Evolutionary conservation across 2,888 invertebrate species (phyloP).

Genomic region (Cryptophagus acutangulus): DNA sequence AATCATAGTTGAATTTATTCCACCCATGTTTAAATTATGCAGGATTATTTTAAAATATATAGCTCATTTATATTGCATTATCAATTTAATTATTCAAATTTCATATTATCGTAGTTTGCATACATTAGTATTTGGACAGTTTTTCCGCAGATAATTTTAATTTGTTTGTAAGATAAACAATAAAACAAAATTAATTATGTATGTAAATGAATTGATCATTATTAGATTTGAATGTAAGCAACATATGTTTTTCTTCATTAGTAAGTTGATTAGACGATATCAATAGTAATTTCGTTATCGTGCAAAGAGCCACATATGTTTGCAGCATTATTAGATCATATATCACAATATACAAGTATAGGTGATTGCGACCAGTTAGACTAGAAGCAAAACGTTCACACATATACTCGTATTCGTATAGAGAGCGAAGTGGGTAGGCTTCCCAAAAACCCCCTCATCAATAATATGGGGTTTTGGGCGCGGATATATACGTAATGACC

Average conservation of each 20-base stretch:
- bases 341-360: conserved; percentile 48
- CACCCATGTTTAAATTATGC: too few relatives aligned
- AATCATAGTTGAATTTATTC: conserved; percentile 19
- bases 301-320: conserved; percentile 47
- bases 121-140: too few relatives aligned
- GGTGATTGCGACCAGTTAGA: conserved; percentile 45
- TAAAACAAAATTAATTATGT: conserved; percentile 6
- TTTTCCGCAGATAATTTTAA: too few relatives aligned
- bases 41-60: too few relatives aligned
- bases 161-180: too few relatives aligned
- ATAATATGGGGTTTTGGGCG: conserved; percentile 15
- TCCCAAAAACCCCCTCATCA: not conserved
- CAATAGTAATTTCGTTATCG: conserved; percentile 49
- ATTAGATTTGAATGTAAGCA: conserved; percentile 34
- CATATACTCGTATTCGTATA: not conserved
- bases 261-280: conserved; percentile 47
- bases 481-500: conserved; percentile 44
- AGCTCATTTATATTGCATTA: too few relatives aligned
- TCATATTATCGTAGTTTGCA: too few relatives aligned
- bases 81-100: too few relatives aligned
- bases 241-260: conserved; percentile 49
- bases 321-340: conserved; percentile 50
- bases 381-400: conserved; percentile 29
- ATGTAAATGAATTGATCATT: conserved; percentile 18
- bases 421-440: not conserved